Evolutionary conservation across 2,888 invertebrate genomes (phyloP).

Genomic region (Lucinisca nassula): DNA sequence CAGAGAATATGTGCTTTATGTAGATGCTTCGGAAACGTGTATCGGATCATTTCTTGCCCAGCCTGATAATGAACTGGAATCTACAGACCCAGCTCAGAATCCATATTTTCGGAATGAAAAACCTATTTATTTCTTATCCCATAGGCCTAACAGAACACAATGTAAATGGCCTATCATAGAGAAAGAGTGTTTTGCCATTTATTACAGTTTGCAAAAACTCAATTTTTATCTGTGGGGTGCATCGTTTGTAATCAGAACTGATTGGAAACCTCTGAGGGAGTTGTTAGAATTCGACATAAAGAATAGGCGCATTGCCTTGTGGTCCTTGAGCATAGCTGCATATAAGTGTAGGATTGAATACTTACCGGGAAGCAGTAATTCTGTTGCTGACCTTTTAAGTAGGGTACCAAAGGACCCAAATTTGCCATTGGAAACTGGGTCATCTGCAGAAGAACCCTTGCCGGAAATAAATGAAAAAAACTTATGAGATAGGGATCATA

Average conservation of each 20-base stretch:
- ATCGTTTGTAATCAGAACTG: slow-evolving; percentile 28
- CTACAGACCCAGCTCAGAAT: too few species aligned
- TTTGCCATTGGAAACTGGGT: background rate
- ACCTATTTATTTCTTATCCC: slow-evolving; percentile 8
- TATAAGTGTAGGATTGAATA: slow-evolving; percentile 29
- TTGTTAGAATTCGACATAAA: slow-evolving; percentile 48
- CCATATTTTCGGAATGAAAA: slow-evolving; percentile 15
- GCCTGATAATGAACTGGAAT: too few species aligned
- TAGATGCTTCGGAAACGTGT: too few species aligned
- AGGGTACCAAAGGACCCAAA: background rate
- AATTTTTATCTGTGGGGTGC: background rate
- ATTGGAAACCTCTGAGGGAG: slow-evolving; percentile 47
- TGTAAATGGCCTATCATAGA: slow-evolving; percentile 20
- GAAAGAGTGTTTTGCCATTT: slow-evolving; percentile 18
- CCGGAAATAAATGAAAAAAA: background rate
- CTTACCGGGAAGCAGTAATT: slow-evolving; percentile 1
- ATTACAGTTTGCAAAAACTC: slow-evolving; percentile 16
- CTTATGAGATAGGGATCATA: background rate
- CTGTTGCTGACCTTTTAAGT: background rate
- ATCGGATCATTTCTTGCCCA: too few species aligned
- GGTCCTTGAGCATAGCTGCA: slow-evolving; percentile 21
- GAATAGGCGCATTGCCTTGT: slow-evolving; percentile 44
- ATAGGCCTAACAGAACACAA: background rate
- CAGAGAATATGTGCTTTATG: too few species aligned
- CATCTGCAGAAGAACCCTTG: background rate